Percentiles rank a stretch among this genome's conserved stretches.
These are phyloP conservation scores for Todus mexicanus DNA, from an alignment of 2,797 vertebrate genomes.

Conservation along the genomic window DNA sequence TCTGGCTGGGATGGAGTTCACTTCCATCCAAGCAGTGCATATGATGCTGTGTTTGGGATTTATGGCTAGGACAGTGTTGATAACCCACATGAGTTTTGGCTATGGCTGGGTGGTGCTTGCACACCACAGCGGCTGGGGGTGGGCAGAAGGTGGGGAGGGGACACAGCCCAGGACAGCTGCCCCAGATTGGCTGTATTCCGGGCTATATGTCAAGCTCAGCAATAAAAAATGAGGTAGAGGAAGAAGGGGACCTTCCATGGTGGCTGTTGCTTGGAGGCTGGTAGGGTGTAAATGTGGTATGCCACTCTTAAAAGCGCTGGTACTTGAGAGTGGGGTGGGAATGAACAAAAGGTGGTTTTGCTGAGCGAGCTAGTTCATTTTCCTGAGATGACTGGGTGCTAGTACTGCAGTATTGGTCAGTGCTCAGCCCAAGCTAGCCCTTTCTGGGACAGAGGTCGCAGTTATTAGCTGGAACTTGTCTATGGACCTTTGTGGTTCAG, in stretches of 20 bases:
- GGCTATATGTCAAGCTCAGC: background rate
- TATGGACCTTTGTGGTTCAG: background rate
- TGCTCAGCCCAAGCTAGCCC: accelerated
- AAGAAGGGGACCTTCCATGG: background rate
- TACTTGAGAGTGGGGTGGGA: background rate
- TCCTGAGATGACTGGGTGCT: too few species aligned
- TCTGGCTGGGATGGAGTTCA: background rate
- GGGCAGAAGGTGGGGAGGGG: too few species aligned
- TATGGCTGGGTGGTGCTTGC: background rate
- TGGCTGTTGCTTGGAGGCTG: background rate
- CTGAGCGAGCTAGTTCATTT: background rate
- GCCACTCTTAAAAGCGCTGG: background rate
- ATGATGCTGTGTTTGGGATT: background rate
- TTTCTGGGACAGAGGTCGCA: background rate
- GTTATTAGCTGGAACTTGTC: background rate
- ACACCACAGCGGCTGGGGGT: too few species aligned
- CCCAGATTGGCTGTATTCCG: background rate
- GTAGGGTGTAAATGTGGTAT: background rate
- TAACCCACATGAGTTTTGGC: background rate
- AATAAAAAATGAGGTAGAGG: background rate
- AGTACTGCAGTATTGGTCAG: background rate
- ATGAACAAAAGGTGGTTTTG: background rate
- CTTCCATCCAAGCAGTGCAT: accelerated
- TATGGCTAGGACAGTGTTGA: background rate
- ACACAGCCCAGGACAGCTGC: background rate